Conservation (phyloP, 1,140 invertebrate genomes). For the Drosophila melanica region DNA sequence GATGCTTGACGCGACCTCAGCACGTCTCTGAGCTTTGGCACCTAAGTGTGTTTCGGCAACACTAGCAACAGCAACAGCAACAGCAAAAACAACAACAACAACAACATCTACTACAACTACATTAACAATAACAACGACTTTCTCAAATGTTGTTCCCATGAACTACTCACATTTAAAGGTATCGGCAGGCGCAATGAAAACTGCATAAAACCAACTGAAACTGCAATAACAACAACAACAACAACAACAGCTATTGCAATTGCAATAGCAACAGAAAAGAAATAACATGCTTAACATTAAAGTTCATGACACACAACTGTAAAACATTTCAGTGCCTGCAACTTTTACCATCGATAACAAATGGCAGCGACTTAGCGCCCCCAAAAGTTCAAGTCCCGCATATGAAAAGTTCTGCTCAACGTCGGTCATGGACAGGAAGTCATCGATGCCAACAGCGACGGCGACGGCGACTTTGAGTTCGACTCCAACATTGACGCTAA, state of each 20-base stretch:
- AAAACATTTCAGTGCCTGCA: slow-evolving; percentile 71
- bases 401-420: slow-evolving; percentile 72
- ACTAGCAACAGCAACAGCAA: slow-evolving; percentile 21
- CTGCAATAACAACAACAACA: slow-evolving; percentile 28
- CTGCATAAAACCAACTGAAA: slow-evolving; percentile 39
- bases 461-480: slow-evolving; percentile 2
- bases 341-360: slow-evolving; percentile 78
- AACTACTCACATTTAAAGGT: slow-evolving; percentile 80
- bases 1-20: slow-evolving; percentile 44
- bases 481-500: slow-evolving; percentile 12
- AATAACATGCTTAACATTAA: slow-evolving; percentile 72
- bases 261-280: slow-evolving; percentile 44
- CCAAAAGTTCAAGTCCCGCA: slow-evolving; percentile 78
- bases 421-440: slow-evolving; percentile 68
- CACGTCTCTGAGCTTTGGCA: slow-evolving; percentile 57
- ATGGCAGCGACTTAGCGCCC: slow-evolving; percentile 77
- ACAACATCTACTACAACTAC: slow-evolving; percentile 37
- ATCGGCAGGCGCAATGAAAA: slow-evolving; percentile 60
- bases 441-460: slow-evolving; percentile 24
- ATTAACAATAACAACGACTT: slow-evolving; percentile 59
- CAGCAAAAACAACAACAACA: slow-evolving; percentile 25
- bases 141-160: slow-evolving; percentile 73
- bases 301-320: slow-evolving; percentile 82
- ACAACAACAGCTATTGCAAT: slow-evolving; percentile 32
- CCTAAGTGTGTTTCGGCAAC: slow-evolving; percentile 30